Conservation (phyloP, 1,140 invertebrate genomes). For the Macrostomum lignano region DNA sequence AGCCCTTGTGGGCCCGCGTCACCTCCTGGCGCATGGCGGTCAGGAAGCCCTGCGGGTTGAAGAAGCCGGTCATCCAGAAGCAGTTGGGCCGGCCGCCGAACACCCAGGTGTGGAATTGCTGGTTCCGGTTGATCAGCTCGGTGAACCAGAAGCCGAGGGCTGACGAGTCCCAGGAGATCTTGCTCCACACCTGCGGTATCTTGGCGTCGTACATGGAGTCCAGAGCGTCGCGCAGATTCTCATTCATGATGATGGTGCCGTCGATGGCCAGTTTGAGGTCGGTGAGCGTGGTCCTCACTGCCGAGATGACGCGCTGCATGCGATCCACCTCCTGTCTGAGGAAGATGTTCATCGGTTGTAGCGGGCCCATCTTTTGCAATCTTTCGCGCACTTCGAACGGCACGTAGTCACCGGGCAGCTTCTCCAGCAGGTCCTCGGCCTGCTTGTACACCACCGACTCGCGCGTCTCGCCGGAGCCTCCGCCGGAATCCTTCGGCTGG, state of each 20-base stretch:
- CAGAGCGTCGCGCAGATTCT: slow-evolving; percentile 50
- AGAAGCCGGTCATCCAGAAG: slow-evolving; percentile 95
- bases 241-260: slow-evolving; percentile 84
- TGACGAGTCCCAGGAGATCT: slow-evolving; percentile 84
- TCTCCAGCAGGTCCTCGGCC: slow-evolving; percentile 19
- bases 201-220: slow-evolving; percentile 83
- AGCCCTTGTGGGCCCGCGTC: slow-evolving; percentile 69
- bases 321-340: slow-evolving; percentile 71
- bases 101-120: slow-evolving; percentile 27
- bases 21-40: slow-evolving; percentile 94
- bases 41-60: slow-evolving; percentile 81
- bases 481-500: slow-evolving; percentile 57
- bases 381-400: slow-evolving; percentile 15
- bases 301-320: slow-evolving; percentile 53
- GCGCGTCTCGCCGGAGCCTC: slow-evolving; percentile 31
- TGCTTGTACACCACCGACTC: slow-evolving; percentile 17
- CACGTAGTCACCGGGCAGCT: slow-evolving; percentile 19
- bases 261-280: slow-evolving; percentile 78
- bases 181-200: slow-evolving; percentile 52
- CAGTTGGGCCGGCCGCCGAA: slow-evolving; percentile 41
- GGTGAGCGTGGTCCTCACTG: slow-evolving; percentile 46
- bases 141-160: slow-evolving; percentile 91
- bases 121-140: slow-evolving; percentile 57
- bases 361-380: slow-evolving; percentile 42
- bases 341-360: slow-evolving; percentile 27